Evolutionary conservation across 2,797 vertebrate genomes (phyloP).

Genomic region (Carcharodon carcharias): DNA sequence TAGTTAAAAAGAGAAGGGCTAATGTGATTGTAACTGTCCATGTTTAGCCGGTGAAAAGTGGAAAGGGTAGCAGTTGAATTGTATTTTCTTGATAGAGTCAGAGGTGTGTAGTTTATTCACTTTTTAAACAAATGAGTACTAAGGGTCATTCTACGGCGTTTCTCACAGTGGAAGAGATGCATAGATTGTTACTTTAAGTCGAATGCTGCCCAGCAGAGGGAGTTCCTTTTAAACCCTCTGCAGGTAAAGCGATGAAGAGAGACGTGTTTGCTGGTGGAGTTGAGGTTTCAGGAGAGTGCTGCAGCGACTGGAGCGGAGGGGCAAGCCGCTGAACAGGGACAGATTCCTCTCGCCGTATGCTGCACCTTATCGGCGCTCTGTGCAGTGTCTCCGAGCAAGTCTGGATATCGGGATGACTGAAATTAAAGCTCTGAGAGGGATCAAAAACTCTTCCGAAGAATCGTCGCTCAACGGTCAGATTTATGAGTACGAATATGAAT

Average conservation of each 20-base stretch:
- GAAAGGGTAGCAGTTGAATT: not conserved
- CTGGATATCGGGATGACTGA: constrained; percentile 48
- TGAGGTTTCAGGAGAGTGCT: not conserved
- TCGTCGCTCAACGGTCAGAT: no score
- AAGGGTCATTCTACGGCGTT: not conserved
- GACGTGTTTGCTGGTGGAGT: not conserved
- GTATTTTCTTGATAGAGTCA: not conserved
- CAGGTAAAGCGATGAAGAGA: not conserved
- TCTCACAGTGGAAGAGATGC: not conserved
- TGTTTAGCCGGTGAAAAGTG: not conserved
- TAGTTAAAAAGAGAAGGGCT: not conserved
- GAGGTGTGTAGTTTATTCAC: not conserved
- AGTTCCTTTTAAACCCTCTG: not conserved
- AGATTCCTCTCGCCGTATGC: constrained; percentile 40
- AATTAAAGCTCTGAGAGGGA: constrained; percentile 46
- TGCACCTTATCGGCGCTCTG: constrained; percentile 37
- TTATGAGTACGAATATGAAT: constrained; percentile 58
- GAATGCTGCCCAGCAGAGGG: constrained; percentile 18
- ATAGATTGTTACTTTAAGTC: not conserved
- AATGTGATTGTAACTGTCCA: no score
- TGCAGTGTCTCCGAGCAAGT: not conserved
- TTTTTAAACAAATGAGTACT: not conserved
- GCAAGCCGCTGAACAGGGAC: no score
- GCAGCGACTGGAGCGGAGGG: not conserved
- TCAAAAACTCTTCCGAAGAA: constrained; percentile 47